Conservation (phyloP, 2,888 invertebrate species). For the Drosophila anceps region DNA sequence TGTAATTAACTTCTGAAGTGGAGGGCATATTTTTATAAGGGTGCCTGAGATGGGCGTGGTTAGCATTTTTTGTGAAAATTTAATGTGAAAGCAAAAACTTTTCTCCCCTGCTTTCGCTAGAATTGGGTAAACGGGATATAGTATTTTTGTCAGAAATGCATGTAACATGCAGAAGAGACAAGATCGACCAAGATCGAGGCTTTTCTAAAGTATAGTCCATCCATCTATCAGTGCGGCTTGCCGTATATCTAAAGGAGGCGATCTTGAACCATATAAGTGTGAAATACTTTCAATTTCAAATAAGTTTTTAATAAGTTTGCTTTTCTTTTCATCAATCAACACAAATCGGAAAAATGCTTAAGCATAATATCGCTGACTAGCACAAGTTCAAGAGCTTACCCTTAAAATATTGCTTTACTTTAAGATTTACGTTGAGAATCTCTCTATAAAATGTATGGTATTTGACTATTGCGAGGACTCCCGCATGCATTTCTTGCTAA, state of each 20-base stretch:
- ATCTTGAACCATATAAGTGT: not conserved
- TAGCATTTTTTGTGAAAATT: constrained; percentile 26
- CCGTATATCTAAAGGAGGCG: not conserved
- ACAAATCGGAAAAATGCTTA: no score
- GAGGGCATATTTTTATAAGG: constrained; percentile 21
- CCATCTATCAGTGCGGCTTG: not conserved
- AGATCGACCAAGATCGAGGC: no score
- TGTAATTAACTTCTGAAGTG: constrained; percentile 54
- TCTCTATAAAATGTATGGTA: no score
- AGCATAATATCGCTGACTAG: no score
- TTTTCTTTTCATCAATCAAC: no score
- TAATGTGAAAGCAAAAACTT: not conserved
- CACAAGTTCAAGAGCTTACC: no score
- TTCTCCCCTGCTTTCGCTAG: not conserved
- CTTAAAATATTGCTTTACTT: no score
- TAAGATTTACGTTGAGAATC: no score
- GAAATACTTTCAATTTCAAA: no score
- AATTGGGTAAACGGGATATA: not conserved
- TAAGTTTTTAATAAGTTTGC: no score
- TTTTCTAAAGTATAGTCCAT: no score
- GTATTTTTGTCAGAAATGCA: not conserved
- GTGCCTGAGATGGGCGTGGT: constrained; percentile 33
- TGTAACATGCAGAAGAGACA: not conserved
- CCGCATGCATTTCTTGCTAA: not conserved
- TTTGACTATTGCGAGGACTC: not conserved